Evolutionary conservation across 2,797 vertebrate genomes (phyloP), one percentile per base, ranked within the genome.

Genomic region (Chelon auratus): DNA sequence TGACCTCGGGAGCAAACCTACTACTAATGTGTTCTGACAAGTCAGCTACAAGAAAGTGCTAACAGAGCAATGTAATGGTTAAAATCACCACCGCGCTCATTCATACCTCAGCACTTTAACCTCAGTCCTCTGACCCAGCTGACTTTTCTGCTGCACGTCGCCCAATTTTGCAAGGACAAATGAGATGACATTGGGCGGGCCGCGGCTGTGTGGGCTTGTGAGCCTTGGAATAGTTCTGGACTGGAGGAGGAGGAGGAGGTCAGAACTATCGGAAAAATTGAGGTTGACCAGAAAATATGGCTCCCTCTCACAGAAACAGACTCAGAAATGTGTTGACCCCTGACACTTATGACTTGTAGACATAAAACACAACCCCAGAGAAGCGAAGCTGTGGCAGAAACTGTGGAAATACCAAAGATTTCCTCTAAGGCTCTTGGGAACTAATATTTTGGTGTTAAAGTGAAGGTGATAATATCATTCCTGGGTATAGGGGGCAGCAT

Each of bases 11-110:
- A 85, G 78, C 82, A 78, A 80, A 80, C 75, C 42, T 67, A 53
- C 57, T 53, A 53, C 72, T 90, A 88, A 93, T 83, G 48, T 50
- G 68, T 81, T 90, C 82, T 81, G 91, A 92, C 90, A 90, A 80
- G 79, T 86, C 79, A 30, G 65, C 84, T 57, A 62, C 68, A 82
- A 87, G 73, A 81, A 91, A 89, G 75, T 73, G 81, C 86, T 75
- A 87, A 88, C 84, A 1, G 81, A 84, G 82, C 79, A 76, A 37
- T 58, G 72, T 50, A 76, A 72, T 43, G 69, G 85, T 72, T 80
- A 82, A 87, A 88, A 71, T 24, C 75, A 50, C 5, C 37, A 20
- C 1, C 2, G 39, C 40, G 1, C 56, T 74, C 62, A 53, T 70
- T 78, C 80, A 59, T 79, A 83, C 81, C 77, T 81, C 82, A 82